Conservation (phyloP, 2,888 invertebrate species). For the Lasioglossum leucozonium region DNA sequence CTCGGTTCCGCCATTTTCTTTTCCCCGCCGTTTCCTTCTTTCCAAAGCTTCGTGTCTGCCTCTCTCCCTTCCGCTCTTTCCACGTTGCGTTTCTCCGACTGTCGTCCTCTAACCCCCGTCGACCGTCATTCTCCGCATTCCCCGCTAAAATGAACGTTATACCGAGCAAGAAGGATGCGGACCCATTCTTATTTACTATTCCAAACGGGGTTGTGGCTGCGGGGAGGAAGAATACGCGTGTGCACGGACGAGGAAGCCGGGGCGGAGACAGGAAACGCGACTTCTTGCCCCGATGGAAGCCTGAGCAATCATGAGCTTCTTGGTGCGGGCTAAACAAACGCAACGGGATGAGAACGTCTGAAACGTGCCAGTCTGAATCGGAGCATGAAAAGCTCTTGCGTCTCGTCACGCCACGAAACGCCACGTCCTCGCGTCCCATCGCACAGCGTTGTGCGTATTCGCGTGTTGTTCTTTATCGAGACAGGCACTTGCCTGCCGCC, state of each 20-base stretch:
- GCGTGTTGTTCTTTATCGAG: slow-evolving; percentile 41
- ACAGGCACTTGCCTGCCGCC: slow-evolving; percentile 16
- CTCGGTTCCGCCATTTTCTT: slow-evolving; percentile 20
- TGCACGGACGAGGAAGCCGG: slow-evolving; percentile 20
- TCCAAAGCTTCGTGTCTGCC: slow-evolving; percentile 25
- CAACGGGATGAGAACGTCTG: slow-evolving; percentile 62
- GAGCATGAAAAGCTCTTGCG: slow-evolving; percentile 32
- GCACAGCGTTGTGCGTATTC: neutral
- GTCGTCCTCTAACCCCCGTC: neutral
- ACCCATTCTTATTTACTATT: slow-evolving; percentile 79
- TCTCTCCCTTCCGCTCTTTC: slow-evolving; percentile 6
- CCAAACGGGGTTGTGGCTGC: slow-evolving; percentile 51
- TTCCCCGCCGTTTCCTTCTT: slow-evolving; percentile 20
- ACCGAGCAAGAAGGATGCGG: slow-evolving; percentile 71
- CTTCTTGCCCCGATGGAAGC: slow-evolving; percentile 45
- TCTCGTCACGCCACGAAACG: neutral
- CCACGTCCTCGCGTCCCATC: neutral
- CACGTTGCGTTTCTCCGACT: neutral
- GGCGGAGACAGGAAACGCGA: slow-evolving; percentile 22
- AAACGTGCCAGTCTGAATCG: slow-evolving; percentile 52
- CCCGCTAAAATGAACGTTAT: slow-evolving; percentile 77
- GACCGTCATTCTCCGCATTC: slow-evolving; percentile 76
- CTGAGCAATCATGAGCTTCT: slow-evolving; percentile 73
- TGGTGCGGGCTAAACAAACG: slow-evolving; percentile 76
- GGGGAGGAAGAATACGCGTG: slow-evolving; percentile 53